Conservation (phyloP, 2,113 vertebrate species). For the Ameiurus melas region DNA sequence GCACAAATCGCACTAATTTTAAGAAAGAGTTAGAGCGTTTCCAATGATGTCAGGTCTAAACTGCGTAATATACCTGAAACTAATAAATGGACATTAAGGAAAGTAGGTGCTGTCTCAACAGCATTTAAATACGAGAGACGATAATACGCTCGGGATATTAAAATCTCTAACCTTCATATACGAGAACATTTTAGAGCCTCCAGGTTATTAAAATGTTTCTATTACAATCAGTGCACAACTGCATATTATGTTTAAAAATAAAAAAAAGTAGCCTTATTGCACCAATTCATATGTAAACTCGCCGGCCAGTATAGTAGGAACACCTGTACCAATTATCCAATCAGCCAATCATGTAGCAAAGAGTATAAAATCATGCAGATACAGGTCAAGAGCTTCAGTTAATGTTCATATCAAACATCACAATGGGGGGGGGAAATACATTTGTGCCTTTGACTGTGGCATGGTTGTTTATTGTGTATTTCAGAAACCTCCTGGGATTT, state of each 20-base stretch:
- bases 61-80: conserved; percentile 7
- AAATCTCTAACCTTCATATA: conserved; percentile 40
- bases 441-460: no score
- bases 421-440: neutral
- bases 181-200: conserved; percentile 18
- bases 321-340: neutral
- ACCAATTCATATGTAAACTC: neutral
- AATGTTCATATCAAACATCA: neutral
- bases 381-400: neutral
- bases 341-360: neutral
- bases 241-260: neutral
- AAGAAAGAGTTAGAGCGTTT: conserved; percentile 11
- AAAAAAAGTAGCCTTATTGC: neutral
- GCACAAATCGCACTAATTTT: neutral
- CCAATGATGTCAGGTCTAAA: neutral
- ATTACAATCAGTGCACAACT: conserved; percentile 12
- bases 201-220: conserved; percentile 38
- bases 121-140: conserved; percentile 31
- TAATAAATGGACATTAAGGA: conserved; percentile 42
- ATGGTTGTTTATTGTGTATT: neutral
- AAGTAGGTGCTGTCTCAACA: conserved; percentile 3
- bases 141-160: conserved; percentile 45
- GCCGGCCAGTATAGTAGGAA: neutral
- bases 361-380: neutral
- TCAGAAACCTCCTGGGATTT: neutral